A percentile compares a stretch with the other conserved stretches of the same genome.
Evolutionary conservation across 1,140 invertebrate species (phyloP).

Genomic region (Diplogasteroides magnus): DNA sequence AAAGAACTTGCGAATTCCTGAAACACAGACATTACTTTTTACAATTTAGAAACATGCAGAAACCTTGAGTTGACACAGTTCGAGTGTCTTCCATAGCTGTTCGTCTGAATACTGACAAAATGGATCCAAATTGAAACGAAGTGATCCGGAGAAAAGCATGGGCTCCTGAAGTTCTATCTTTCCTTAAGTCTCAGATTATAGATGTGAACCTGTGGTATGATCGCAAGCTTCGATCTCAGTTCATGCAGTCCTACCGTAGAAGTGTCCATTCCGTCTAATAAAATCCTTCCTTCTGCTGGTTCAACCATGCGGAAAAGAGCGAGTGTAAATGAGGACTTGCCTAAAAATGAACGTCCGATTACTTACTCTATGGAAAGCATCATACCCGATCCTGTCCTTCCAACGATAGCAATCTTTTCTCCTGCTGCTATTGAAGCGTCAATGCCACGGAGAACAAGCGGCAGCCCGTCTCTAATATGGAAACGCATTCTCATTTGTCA

Average conservation of each 20-base stretch:
- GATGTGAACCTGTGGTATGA: neutral
- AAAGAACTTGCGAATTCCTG: neutral
- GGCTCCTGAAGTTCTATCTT: constrained; percentile 44
- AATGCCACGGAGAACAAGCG: constrained; percentile 21
- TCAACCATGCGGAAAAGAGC: neutral
- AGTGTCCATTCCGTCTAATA: neutral
- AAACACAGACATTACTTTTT: neutral
- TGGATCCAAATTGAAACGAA: constrained; percentile 56
- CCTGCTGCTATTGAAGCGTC: constrained; percentile 17
- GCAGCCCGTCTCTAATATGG: neutral
- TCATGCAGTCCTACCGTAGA: neutral
- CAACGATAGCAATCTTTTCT: constrained; percentile 11
- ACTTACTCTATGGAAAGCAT: no score
- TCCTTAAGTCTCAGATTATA: neutral
- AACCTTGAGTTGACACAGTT: constrained; percentile 45
- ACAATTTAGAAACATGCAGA: constrained; percentile 17
- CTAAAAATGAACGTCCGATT: no score
- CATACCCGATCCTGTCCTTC: constrained; percentile 61
- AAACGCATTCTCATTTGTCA: no score
- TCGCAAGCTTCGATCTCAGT: neutral
- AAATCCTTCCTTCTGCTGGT: neutral
- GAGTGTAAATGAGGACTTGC: neutral
- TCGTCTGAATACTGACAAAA: constrained; percentile 42
- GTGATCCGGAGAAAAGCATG: constrained; percentile 57
- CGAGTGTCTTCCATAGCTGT: constrained; percentile 47